Percentiles rank a stretch among this genome's conserved stretches.
Conservation (phyloP, 2,797 vertebrate species). For the Prunella strophiata region DNA sequence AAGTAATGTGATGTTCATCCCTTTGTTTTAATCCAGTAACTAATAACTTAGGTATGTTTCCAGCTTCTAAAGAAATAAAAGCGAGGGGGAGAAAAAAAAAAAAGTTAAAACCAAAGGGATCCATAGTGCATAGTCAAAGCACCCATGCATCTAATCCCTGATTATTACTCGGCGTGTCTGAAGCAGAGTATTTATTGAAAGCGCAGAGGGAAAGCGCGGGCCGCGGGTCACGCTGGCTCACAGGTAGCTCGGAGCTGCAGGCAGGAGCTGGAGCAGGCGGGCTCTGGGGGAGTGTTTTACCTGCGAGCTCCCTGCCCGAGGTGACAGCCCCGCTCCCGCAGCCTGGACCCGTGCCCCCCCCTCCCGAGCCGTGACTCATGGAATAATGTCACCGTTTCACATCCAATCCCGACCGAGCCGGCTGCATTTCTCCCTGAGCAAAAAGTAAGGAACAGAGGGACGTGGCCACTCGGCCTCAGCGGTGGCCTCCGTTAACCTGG, state of each 20-base stretch:
- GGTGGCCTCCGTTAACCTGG: background rate
- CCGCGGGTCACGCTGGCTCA: background rate
- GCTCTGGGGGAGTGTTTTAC: background rate
- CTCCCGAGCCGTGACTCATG: background rate
- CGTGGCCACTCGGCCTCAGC: background rate
- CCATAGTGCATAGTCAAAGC: background rate
- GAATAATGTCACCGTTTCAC: background rate
- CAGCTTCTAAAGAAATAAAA: conserved; percentile 1
- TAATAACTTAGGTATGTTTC: conserved; percentile 1
- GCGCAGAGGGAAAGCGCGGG: background rate
- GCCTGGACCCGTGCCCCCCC: background rate
- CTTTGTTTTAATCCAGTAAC: conserved; percentile 34
- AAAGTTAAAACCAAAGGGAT: background rate
- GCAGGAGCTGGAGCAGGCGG: background rate
- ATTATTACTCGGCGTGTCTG: background rate
- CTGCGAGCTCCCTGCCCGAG: background rate
- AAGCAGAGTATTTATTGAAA: background rate
- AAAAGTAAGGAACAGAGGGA: background rate
- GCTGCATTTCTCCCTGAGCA: background rate
- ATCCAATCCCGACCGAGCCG: background rate
- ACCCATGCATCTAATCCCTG: conserved; percentile 7
- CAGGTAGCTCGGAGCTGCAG: background rate
- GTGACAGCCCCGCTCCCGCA: background rate
- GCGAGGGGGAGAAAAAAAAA: no score
- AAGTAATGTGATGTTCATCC: background rate